Evolutionary conservation across 2,888 invertebrate genomes (phyloP), one percentile per base, ranked within the genome.

Genomic region (Deladenus siricidicola): DNA sequence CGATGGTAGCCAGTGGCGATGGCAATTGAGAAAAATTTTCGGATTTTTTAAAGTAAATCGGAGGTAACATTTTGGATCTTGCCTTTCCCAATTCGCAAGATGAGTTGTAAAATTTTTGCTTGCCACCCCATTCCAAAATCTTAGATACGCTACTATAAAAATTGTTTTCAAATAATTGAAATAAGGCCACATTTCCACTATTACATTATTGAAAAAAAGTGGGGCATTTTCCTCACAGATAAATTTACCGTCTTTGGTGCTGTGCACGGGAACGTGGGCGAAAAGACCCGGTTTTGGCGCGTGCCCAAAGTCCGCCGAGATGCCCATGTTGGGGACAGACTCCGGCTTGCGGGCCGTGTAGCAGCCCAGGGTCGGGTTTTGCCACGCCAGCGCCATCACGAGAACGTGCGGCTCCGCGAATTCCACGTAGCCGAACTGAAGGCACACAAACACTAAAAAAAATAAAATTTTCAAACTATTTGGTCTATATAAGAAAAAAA

Each of bases 321-420:
- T 21, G 52, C 58, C 70, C n/a, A 56, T 48, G 28, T 65, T 49
- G 21, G 70, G 70, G 2, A 67, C 34, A 1, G 54, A 39, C 17
- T 67, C 67, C n/a, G 67, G 70, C 39, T 58, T 51, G n/a, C 29
- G 34, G 4, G 24, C 23, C 17, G 67, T 64, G 28, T 57, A 67
- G 39, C 66, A 69, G 10, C 67, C 67, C 21, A 58, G 43, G 10
- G 30, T 29, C 10, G 67, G 67, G 24, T 67, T 66, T 58, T 67
- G 67, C 67, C 67, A 67, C 4, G 62, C 51, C 3, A 67, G 42
- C 3, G 55, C 44, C 23, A 67, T 30, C n/a, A 59, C 56, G n/a
- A 67, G 43, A 4, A 66, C 28, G 43, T 69, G 64, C 23, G 62
- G 61, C 23, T 68, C 62, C 28, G 58, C 63, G 39, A 67, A 62